Evolutionary conservation across 35 echinoderm and acorn worm genomes (phyloP), one percentile per base, ranked within the genome.

Genomic region (Holothuria glaberrima): DNA sequence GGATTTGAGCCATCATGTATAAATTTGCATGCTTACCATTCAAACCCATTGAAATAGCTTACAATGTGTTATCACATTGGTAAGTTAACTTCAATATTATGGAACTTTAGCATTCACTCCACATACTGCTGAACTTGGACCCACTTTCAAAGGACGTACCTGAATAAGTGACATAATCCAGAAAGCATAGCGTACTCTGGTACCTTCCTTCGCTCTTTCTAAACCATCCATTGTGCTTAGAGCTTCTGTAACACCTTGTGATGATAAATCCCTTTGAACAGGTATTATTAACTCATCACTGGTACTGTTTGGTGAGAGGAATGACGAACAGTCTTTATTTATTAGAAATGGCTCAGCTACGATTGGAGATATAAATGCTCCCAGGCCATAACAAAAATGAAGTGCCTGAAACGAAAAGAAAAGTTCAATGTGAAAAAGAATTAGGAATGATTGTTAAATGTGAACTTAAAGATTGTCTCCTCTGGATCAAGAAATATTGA

Each of bases 361-460:
- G 16, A 98, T 94, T 6, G 96, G 96, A 58, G 93, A 94, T 29
- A 98, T 94, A 84, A 98, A 94, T 18, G 96, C 96, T 16, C 96
- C 96, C 14, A 98, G 86, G 59, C 96, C 96, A n/a, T 98, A 98
- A 59, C 96, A 98, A 83, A 98, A 98, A 86, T 98, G 96, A 24
- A 98, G 89, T 12, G 96, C 96, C 96, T 98, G 58, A 67, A 86
- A 73, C 34, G 35, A 68, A 59, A 35, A 50, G 26, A 41, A 66
- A 86, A 86, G 14, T 54, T 54, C 0, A 14, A 54, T 54, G 50
- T 14, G 50, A 14, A 54, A 14, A 29, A n/a, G 62, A n/a, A 29
- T 65, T 4, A 29, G 62, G 5, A 29, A 4, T 41, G 36, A n/a
- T 41, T 41, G 7, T 41, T 4, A 41, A 7, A 7, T 7, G 7